Percentiles rank a stretch among this genome's conserved stretches.
Conservation (phyloP, 1,140 invertebrate species). For the Saccostrea glomerata region DNA sequence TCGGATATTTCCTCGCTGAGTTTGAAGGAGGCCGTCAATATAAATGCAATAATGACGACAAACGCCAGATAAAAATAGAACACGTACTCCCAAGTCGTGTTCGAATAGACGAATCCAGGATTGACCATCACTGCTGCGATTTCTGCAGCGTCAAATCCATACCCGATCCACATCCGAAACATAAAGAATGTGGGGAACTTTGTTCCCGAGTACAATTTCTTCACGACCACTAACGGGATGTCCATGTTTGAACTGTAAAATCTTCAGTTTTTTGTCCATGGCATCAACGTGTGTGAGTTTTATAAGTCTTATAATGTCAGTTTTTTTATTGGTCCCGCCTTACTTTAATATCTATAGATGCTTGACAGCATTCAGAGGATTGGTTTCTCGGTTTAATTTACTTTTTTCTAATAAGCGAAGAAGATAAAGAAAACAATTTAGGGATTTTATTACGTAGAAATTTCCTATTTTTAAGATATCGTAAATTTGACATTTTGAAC, state of each 20-base stretch:
- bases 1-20: neutral
- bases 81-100: neutral
- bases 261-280: neutral
- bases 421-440: no score
- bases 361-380: no score
- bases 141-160: slow-evolving; percentile 33
- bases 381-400: no score
- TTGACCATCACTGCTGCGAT: slow-evolving; percentile 16
- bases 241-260: neutral
- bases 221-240: neutral
- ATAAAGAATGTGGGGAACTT: slow-evolving; percentile 8
- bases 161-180: slow-evolving; percentile 30
- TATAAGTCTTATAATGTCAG: neutral
- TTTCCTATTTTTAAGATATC: no score
- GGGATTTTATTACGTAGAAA: no score
- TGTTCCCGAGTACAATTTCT: neutral
- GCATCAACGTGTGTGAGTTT: neutral
- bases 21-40: neutral
- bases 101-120: slow-evolving; percentile 27
- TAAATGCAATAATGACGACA: slow-evolving; percentile 15
- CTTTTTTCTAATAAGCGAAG: no score
- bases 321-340: neutral
- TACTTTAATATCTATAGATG: neutral
- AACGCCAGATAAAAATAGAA: slow-evolving; percentile 38
- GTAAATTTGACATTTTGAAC: no score